Conservation (phyloP, 2,888 invertebrate genomes). For the Cerastoderma edule region DNA sequence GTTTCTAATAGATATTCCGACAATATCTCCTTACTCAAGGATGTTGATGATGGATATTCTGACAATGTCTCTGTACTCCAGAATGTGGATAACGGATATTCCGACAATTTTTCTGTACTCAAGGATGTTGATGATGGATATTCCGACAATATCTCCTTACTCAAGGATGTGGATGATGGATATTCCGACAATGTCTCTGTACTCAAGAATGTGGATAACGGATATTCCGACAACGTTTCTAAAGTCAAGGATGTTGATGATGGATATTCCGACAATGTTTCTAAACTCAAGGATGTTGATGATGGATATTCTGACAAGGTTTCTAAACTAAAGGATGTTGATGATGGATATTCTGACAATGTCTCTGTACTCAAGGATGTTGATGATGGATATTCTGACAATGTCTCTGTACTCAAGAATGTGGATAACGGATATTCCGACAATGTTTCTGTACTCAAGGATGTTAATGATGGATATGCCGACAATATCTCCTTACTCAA, state of each 20-base stretch:
- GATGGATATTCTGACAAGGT: too few species aligned
- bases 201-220: too few species aligned
- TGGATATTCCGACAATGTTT: background rate
- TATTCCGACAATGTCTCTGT: background rate
- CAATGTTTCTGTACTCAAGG: background rate
- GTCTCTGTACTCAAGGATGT: background rate
- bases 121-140: background rate
- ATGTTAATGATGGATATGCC: background rate
- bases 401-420: too few species aligned
- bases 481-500: background rate
- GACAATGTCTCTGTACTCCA: background rate
- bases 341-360: background rate
- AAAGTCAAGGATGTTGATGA: background rate
- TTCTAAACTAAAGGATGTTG: background rate
- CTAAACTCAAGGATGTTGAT: background rate
- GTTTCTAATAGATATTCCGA: too few species aligned
- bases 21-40: background rate
- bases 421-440: too few species aligned
- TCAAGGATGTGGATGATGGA: background rate
- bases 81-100: background rate
- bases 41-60: background rate
- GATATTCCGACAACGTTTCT: too few species aligned
- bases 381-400: background rate
- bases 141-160: background rate
- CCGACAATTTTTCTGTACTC: too few species aligned